Conservation (phyloP, 2,797 vertebrate species). For the Thamnophis elegans region DNA sequence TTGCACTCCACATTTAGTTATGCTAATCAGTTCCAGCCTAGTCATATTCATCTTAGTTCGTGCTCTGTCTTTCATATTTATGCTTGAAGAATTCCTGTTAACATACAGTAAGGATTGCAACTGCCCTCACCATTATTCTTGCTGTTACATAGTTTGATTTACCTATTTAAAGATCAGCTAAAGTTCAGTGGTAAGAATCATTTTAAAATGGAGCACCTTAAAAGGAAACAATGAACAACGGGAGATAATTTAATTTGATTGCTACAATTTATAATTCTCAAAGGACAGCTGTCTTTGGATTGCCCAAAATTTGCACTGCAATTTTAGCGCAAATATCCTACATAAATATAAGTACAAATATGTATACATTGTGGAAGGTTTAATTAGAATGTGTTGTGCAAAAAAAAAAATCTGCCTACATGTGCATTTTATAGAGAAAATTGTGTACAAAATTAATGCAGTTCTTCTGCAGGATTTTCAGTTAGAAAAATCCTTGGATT, state of each 20-base stretch:
- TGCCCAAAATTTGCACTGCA: not conserved
- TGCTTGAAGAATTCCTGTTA: not conserved
- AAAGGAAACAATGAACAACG: not conserved
- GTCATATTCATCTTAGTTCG: not conserved
- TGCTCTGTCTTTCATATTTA: not conserved
- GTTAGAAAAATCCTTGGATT: not conserved
- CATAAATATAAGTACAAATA: not conserved
- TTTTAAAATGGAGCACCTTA: not conserved
- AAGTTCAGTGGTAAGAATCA: not conserved
- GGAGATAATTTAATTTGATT: not conserved
- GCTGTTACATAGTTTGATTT: not conserved
- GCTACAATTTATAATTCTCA: not conserved
- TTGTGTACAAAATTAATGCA: not conserved
- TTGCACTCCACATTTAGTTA: slow-evolving; percentile 13
- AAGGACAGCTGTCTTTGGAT: not conserved
- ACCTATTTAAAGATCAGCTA: not conserved
- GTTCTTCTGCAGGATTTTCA: not conserved
- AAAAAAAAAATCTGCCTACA: not conserved
- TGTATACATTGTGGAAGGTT: not conserved
- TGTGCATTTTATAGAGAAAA: not conserved
- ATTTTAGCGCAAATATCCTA: not conserved
- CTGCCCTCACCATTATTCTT: not conserved
- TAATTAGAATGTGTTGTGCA: not conserved
- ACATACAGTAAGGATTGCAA: not conserved
- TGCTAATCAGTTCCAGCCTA: slow-evolving; percentile 19